Conservation (phyloP, 1,140 invertebrate species). For the Ooceraea biroi region DNA sequence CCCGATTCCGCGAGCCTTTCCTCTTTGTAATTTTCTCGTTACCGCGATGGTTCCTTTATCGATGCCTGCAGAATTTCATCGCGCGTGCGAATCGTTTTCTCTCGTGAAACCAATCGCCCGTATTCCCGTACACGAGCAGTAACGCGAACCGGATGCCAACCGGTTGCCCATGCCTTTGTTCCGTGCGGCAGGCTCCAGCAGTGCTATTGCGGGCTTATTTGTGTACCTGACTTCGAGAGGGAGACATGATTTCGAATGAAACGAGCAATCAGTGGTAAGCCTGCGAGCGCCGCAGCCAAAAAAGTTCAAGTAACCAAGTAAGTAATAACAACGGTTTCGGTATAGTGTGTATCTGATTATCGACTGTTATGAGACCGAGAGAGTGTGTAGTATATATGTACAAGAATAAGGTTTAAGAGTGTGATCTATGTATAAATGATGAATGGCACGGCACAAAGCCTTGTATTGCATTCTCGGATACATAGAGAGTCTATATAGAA, state of each 20-base stretch:
- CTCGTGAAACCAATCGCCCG: conserved; percentile 10
- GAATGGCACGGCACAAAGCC: conserved; percentile 78
- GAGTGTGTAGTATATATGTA: conserved; percentile 75
- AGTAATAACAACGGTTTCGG: conserved; percentile 69
- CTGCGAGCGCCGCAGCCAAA: conserved; percentile 84
- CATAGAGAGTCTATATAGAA: conserved; percentile 73
- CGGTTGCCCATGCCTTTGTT: conserved; percentile 34
- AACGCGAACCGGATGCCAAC: conserved; percentile 17
- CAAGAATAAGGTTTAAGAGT: conserved; percentile 76
- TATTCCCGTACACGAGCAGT: background rate
- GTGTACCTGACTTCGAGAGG: conserved; percentile 70
- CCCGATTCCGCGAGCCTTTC: background rate
- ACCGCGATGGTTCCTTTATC: conserved; percentile 5
- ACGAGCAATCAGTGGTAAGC: conserved; percentile 86
- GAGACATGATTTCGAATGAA: conserved; percentile 77
- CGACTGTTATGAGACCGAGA: conserved; percentile 71
- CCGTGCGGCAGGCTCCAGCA: conserved; percentile 42
- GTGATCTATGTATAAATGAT: conserved; percentile 78
- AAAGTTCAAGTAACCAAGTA: conserved; percentile 77
- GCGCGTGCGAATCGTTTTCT: conserved; percentile 7
- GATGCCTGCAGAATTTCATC: conserved; percentile 2
- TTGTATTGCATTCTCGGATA: conserved; percentile 78
- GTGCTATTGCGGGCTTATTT: conserved; percentile 70
- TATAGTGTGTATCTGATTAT: conserved; percentile 64
- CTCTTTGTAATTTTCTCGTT: background rate